Conservation (phyloP, 2,113 vertebrate genomes). For the Ctenomys sociabilis region DNA sequence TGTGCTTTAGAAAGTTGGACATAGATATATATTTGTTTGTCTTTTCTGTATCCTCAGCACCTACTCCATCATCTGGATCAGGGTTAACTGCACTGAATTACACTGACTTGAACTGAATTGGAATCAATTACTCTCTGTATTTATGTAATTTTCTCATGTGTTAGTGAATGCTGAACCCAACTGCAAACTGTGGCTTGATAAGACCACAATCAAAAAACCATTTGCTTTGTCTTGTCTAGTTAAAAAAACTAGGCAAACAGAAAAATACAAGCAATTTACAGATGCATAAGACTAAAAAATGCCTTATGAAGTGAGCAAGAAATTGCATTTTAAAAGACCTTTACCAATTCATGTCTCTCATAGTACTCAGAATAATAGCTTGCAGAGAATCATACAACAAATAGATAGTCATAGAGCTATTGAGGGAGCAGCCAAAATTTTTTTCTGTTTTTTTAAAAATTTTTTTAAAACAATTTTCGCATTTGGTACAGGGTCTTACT, state of each 20-base stretch:
- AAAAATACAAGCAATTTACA: background rate
- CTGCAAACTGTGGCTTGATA: background rate
- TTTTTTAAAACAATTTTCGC: too few species aligned
- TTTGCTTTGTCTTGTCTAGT: background rate
- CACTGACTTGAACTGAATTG: background rate
- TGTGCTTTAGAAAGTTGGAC: background rate
- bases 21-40: background rate
- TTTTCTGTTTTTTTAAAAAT: background rate
- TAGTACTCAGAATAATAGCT: background rate
- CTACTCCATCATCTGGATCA: background rate
- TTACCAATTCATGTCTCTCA: background rate
- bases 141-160: background rate
- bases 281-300: background rate
- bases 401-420: background rate
- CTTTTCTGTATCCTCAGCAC: background rate
- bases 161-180: background rate
- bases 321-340: slow-evolving; percentile 18
- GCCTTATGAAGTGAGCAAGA: background rate
- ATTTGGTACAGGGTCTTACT: too few species aligned
- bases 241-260: background rate
- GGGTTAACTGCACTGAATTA: background rate
- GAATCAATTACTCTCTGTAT: background rate
- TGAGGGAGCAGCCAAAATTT: background rate
- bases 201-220: background rate
- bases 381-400: background rate